Percentiles rank a stretch among this genome's conserved stretches.
These are phyloP conservation scores for Catostylus mosaicus DNA, from an alignment of 30 jellyfish, hydroid and myxozoan species.

Conservation along the genomic window DNA sequence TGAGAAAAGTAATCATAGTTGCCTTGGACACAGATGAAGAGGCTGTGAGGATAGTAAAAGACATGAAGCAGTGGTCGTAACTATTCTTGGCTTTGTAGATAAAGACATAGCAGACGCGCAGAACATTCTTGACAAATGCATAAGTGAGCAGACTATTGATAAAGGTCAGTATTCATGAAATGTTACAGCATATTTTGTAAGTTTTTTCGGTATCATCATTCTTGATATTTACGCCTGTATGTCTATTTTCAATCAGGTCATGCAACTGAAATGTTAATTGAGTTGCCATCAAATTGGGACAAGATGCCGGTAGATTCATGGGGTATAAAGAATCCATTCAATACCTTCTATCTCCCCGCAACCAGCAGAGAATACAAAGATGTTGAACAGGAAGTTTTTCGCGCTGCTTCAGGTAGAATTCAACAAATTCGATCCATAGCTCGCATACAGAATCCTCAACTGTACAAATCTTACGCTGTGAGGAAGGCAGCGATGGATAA, in stretches of 20 bases:
- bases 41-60: neutral
- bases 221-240: no score
- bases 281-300: constrained; percentile 29
- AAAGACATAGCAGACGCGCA: neutral
- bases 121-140: neutral
- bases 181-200: neutral
- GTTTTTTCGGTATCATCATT: neutral
- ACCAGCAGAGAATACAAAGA: constrained; percentile 6
- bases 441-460: constrained; percentile 51
- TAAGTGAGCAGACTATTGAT: neutral
- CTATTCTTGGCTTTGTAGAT: neutral
- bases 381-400: neutral
- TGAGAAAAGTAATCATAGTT: neutral
- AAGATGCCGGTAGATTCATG: constrained; percentile 18
- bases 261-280: neutral
- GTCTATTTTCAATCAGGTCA: neutral
- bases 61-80: neutral
- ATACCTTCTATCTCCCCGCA: neutral
- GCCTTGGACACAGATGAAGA: neutral
- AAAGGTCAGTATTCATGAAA: neutral
- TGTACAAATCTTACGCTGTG: constrained; percentile 1
- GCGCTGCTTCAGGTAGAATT: neutral
- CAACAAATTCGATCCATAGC: neutral
- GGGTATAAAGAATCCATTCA: constrained; percentile 12
- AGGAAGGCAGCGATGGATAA: constrained; percentile 34